A percentile compares a stretch with the other conserved stretches of the same genome.
These are phyloP conservation scores for Cybosia mesomella DNA, from an alignment of 2,888 invertebrate genomes.

Conservation along the genomic window DNA sequence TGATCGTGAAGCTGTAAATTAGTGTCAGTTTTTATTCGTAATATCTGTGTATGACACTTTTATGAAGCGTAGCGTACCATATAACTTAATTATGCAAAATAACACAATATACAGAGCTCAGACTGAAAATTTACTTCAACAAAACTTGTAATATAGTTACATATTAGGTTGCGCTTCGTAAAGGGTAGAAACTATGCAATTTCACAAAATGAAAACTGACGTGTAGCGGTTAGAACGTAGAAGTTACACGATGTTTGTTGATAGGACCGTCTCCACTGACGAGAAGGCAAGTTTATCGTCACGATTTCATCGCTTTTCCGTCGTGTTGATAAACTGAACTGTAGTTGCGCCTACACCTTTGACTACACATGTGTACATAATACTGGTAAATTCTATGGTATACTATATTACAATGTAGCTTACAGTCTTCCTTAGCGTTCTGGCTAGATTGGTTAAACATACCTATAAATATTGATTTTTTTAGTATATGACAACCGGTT, in stretches of 20 bases:
- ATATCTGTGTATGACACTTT: conserved; percentile 31
- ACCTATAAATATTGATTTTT: not conserved
- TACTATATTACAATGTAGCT: conserved; percentile 13
- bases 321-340: conserved; percentile 61
- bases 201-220: conserved; percentile 52
- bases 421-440: not conserved
- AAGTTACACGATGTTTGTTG: conserved; percentile 49
- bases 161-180: conserved; percentile 43
- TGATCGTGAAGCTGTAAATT: conserved; percentile 44
- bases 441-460: not conserved
- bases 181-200: conserved; percentile 46
- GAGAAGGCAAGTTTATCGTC: conserved; percentile 60
- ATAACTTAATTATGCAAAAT: conserved; percentile 38
- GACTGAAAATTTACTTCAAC: conserved; percentile 15
- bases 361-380: conserved; percentile 31
- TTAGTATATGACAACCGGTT: conserved; percentile 18
- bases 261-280: conserved; percentile 50
- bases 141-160: conserved; percentile 2
- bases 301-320: conserved; percentile 63
- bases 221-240: conserved; percentile 43
- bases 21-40: conserved; percentile 41
- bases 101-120: conserved; percentile 32
- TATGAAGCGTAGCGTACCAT: conserved; percentile 32
- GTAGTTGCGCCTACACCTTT: conserved; percentile 51
- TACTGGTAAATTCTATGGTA: conserved; percentile 27